Conservation (phyloP, 2,888 invertebrate genomes). For the Agonum fuliginosum region DNA sequence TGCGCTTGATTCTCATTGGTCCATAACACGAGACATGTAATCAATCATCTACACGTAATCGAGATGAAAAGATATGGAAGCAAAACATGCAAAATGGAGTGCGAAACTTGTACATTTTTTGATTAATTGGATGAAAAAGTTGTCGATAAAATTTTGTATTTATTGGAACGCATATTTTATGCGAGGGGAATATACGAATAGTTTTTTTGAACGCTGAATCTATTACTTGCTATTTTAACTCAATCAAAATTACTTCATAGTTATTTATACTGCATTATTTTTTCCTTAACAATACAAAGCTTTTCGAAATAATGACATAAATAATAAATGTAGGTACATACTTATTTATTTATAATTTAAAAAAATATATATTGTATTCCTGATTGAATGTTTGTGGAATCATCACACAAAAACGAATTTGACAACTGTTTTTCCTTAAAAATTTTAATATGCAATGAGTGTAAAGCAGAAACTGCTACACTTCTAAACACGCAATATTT, state of each 20-base stretch:
- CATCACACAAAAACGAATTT: no score
- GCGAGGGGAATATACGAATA: neutral
- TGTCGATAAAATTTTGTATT: conserved; percentile 14
- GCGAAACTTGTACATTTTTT: conserved; percentile 32
- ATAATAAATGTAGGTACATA: no score
- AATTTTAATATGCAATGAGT: no score
- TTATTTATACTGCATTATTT: no score
- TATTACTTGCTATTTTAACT: neutral
- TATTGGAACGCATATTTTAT: conserved; percentile 8
- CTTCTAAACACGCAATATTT: no score
- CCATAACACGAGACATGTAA: conserved; percentile 44
- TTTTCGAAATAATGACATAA: no score
- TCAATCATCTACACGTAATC: conserved; percentile 53
- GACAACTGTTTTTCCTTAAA: no score
- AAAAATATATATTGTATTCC: no score
- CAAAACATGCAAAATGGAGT: conserved; percentile 54
- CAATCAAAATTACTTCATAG: neutral
- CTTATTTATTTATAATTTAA: no score
- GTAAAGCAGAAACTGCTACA: no score
- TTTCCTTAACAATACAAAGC: no score
- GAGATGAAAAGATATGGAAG: conserved; percentile 53
- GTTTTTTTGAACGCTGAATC: neutral
- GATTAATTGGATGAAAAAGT: conserved; percentile 32
- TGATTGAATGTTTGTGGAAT: no score
- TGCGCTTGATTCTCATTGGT: conserved; percentile 44